Conservation (phyloP, 2,797 vertebrate species). For the Amblyraja radiata region DNA sequence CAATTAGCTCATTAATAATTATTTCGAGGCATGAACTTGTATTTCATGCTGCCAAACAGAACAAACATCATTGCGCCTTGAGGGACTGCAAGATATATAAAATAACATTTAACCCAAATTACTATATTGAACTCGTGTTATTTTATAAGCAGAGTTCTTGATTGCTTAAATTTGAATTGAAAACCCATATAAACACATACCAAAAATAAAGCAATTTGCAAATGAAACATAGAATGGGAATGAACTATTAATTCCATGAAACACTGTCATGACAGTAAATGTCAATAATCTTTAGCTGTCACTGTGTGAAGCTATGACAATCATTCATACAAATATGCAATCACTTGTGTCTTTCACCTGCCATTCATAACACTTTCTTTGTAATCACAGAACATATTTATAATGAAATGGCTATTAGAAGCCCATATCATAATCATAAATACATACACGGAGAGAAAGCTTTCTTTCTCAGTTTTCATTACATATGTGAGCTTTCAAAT, state of each 20-base stretch:
- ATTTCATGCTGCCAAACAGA: neutral
- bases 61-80: neutral
- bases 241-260: conserved; percentile 12
- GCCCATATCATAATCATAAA: conserved; percentile 26
- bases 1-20: conserved; percentile 22
- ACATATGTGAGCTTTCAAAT: conserved; percentile 26
- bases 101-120: conserved; percentile 10
- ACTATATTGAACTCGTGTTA: neutral
- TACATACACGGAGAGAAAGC: neutral
- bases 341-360: conserved; percentile 22
- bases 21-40: neutral
- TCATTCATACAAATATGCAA: conserved; percentile 20
- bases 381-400: conserved; percentile 7
- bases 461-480: conserved; percentile 27
- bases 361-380: conserved; percentile 11
- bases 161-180: neutral
- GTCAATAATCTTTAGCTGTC: conserved; percentile 19
- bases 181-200: neutral
- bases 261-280: conserved; percentile 8
- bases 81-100: neutral
- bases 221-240: neutral
- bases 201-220: neutral
- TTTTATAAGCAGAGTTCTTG: neutral
- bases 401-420: conserved; percentile 32
- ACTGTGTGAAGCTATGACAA: conserved; percentile 17